Conservation (phyloP, 2,797 vertebrate species). For the Thripadectes ignobilis region DNA sequence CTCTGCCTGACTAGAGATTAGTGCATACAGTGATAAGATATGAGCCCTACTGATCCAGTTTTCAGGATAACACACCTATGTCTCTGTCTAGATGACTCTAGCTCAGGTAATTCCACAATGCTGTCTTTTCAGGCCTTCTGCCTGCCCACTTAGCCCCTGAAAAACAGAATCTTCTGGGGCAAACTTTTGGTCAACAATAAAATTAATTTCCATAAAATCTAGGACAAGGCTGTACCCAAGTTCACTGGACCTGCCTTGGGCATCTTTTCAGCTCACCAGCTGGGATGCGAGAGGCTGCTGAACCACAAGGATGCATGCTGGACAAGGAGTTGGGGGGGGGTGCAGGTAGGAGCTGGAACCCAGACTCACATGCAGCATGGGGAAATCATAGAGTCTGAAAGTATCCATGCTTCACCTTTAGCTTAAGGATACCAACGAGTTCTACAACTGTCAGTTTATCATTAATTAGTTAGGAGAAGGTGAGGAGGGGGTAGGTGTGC, state of each 20-base stretch:
- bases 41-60: not conserved
- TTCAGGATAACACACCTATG: not conserved
- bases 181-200: not conserved
- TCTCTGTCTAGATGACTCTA: not conserved
- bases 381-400: not conserved
- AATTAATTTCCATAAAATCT: not conserved
- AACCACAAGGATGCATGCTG: rapidly evolving
- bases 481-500: not conserved
- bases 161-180: not conserved
- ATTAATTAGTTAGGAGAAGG: not conserved
- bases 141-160: not conserved
- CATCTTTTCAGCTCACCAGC: not conserved
- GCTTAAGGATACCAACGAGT: not conserved
- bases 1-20: not conserved
- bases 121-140: not conserved
- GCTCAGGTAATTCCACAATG: not conserved
- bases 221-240: not conserved
- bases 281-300: not conserved
- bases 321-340: not conserved
- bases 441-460: not conserved
- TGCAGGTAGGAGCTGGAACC: not conserved
- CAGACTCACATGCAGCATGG: rapidly evolving
- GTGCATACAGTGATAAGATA: not conserved
- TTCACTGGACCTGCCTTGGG: not conserved
- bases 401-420: not conserved